phyloP scores from a whole-genome alignment of 2,888 invertebrate genomes.

The Neoitamus cyanurus region DNA sequence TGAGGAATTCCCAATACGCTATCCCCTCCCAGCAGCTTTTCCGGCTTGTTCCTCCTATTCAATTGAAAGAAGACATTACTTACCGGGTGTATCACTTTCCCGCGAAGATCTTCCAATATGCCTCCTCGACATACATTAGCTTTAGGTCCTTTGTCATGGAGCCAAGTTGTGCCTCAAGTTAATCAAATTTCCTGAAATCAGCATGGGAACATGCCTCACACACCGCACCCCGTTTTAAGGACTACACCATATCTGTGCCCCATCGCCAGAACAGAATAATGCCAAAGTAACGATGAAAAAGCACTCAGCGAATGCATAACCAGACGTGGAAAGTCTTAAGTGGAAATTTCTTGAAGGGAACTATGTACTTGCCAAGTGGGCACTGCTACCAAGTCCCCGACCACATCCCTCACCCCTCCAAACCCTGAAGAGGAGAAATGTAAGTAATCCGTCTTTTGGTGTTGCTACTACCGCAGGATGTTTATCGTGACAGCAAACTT shows the following conservation, averaged over 20 bases:
- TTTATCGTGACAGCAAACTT: conserved; percentile 1
- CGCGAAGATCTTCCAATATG: not conserved
- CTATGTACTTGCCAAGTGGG: not conserved
- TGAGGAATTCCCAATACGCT: not conserved
- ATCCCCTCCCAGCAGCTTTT: no score
- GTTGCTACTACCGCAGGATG: not conserved
- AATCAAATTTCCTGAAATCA: not conserved
- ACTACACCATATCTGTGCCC: not conserved
- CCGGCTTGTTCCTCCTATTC: not conserved
- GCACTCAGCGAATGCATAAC: not conserved
- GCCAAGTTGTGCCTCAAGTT: not conserved
- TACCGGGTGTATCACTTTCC: not conserved
- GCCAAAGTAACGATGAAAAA: not conserved
- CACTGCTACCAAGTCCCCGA: not conserved
- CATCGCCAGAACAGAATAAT: not conserved
- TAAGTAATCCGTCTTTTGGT: not conserved
- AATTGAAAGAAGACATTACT: not conserved
- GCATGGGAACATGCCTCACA: not conserved
- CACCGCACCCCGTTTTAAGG: not conserved
- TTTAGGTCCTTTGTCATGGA: not conserved
- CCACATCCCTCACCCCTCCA: not conserved
- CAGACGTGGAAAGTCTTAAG: not conserved
- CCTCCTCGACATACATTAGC: not conserved
- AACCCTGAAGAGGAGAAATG: not conserved
- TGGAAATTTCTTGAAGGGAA: conserved; percentile 1